Evolutionary conservation across 2,113 vertebrate species (phyloP), one percentile per base, ranked within the genome.

Genomic region (Protomyctophum bolini): DNA sequence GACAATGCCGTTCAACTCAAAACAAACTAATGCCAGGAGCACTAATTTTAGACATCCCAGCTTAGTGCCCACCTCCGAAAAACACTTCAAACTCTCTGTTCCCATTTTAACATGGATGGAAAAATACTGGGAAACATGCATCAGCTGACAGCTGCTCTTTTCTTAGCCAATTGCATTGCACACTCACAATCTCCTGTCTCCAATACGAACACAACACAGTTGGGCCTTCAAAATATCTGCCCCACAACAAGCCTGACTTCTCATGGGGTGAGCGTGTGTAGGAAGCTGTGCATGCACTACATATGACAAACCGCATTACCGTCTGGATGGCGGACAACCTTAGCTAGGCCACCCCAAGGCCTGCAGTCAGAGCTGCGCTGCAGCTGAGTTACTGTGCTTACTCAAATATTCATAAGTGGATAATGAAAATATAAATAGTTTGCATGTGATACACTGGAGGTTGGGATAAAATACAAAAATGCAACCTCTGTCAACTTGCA

Each of bases 241-340:
- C 93, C 87, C 90, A 92, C 92, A 91, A 92, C 92, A 92, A 88
- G 88, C 69, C 83, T 78, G 80, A 64, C 88, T 87, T 72, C 80
- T 88, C 80, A 75, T 88, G 87, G 84, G 84, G 77, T 41, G 85
- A 89, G 84, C 82, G 71, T 86, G 87, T 87, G 86, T 77, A 79
- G 81, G 87, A 90, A 73, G 83, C 86, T 85, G 85, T 90, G 86
- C 84, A 86, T 90, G 88, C 84, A 76, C 89, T 87, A 90, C 87
- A 92, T 91, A 85, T 93, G 92, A 93, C 92, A 92, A 81, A 85
- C 86, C 80, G 47, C 84, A 91, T 92, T 91, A 92, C 79, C 79
- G 88, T 86, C 80, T 83, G 86, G 82, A 72, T 79, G 79, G 87
- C 80, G 85, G 89, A 88, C 88, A 79, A 82, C 73, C 88, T 84